Evolutionary conservation across 1,140 invertebrate species (phyloP).

Genomic region (Ceratina japonica): DNA sequence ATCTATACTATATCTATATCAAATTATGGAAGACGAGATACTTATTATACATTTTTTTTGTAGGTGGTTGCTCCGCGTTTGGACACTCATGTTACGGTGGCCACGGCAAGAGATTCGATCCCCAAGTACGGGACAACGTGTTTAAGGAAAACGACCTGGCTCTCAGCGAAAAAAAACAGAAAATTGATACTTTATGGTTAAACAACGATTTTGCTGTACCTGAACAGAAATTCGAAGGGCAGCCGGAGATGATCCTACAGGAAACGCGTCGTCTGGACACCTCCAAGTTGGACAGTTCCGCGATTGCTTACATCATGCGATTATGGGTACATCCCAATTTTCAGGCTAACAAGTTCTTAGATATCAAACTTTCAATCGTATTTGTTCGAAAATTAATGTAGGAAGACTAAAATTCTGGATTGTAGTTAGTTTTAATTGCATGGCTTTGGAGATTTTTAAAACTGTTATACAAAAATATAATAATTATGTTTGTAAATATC

Average conservation of each 20-base stretch:
- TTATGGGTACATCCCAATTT: constrained; percentile 68
- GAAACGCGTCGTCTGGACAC: constrained; percentile 67
- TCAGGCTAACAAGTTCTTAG: no score
- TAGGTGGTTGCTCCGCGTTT: constrained; percentile 83
- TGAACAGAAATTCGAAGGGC: constrained; percentile 69
- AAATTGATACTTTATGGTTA: constrained; percentile 29
- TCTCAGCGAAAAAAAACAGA: constrained; percentile 64
- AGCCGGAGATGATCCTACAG: constrained; percentile 69
- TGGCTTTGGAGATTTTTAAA: no score
- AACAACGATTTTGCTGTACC: constrained; percentile 47
- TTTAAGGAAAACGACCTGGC: constrained; percentile 15
- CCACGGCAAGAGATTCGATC: constrained; percentile 83
- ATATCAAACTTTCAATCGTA: no score
- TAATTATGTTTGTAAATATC: no score
- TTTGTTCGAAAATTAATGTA: no score
- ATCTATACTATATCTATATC: no score
- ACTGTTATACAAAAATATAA: no score
- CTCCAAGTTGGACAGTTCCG: constrained; percentile 75
- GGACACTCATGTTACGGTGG: constrained; percentile 85
- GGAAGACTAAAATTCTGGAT: no score
- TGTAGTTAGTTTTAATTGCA: no score
- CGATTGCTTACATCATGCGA: constrained; percentile 69
- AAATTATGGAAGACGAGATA: background rate
- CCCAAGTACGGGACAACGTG: constrained; percentile 52
- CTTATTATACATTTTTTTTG: background rate